Percentiles rank a stretch among this genome's conserved stretches.
Conservation (phyloP, 2,797 vertebrate genomes). For the Sebastes melanostomus region DNA sequence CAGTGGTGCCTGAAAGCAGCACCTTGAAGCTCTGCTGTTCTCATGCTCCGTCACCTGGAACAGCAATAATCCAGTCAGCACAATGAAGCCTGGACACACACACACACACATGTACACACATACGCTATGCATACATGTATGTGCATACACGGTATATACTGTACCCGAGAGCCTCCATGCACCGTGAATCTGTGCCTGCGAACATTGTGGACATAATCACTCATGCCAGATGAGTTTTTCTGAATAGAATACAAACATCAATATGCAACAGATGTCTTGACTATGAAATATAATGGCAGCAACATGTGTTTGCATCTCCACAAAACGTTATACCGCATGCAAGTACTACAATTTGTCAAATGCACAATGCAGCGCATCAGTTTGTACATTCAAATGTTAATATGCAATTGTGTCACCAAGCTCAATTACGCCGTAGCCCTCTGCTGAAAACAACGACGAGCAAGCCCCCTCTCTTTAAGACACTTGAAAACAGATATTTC, state of each 20-base stretch:
- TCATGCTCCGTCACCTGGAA: slow-evolving; percentile 73
- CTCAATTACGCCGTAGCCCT: not conserved
- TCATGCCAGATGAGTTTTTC: not conserved
- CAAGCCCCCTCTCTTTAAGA: not conserved
- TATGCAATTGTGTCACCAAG: not conserved
- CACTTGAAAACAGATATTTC: not conserved
- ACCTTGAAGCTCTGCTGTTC: slow-evolving; percentile 72
- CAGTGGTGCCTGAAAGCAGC: slow-evolving; percentile 78
- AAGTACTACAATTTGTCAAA: not conserved
- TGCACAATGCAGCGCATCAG: not conserved
- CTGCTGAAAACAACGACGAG: not conserved
- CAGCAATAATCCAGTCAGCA: slow-evolving; percentile 72
- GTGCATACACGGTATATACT: not conserved
- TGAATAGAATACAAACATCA: slow-evolving; percentile 19
- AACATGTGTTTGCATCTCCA: not conserved
- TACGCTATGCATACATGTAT: slow-evolving; percentile 8
- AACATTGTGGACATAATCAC: slow-evolving; percentile 18
- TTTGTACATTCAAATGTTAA: not conserved
- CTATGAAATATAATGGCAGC: not conserved
- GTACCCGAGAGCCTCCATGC: not conserved
- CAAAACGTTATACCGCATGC: not conserved
- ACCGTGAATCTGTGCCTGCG: slow-evolving; percentile 2
- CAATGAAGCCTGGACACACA: slow-evolving; percentile 40
- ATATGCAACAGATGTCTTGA: not conserved
- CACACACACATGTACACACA: slow-evolving; percentile 4